Base-by-base conservation (phyloP, 2,113 vertebrate species). In the Trochalopteron elliotii region DNA sequence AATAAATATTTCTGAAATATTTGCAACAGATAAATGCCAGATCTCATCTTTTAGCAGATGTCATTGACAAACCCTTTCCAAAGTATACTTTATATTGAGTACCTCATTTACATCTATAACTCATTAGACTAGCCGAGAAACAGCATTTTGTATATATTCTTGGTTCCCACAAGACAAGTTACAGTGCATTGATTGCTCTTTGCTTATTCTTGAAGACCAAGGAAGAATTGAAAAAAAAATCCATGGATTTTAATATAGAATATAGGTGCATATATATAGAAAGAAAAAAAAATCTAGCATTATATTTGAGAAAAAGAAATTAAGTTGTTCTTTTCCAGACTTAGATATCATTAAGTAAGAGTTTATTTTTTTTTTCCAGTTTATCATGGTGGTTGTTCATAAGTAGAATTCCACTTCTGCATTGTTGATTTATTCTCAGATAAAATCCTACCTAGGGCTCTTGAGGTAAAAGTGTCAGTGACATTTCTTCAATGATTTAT, bases 21-120 rank as follows among this genome's bases (percentile, higher is more conserved):
- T 92, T 94, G 53, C 56, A 88, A 56, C 13, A 79, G 83, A 82
- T 74, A 87, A 89, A 84, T 92, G 40, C 37, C 57, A 87, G 60
- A 81, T 74, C 56, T 92, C 44, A 75, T 94, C n/a, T 90, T 92
- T 69, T 74, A 86, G 52, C 70, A 91, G 59, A 84, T 92, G 61
- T 84, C 35, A 84, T 72, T 77, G 68, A 63, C 63, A 69, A 90
- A 52, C 40, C 37, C 17, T 83, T 94, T 92, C 70, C 61, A 90
- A 74, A 92, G 14, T 65, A 56, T 79, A 57, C 30, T 72, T 86
- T 39, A 30, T 83, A 89, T 39, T 53, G 44, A 87, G 45, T 56
- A 37, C 11, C 44, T 89, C 11, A 44, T 96, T 94, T 84, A 56
- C 50, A 63, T 80, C 50, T 25, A 24, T 63, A 49, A 50, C 31